phyloP scores from a whole-genome alignment of 2,888 invertebrate genomes.

The Cremastobaeus sp. region DNA sequence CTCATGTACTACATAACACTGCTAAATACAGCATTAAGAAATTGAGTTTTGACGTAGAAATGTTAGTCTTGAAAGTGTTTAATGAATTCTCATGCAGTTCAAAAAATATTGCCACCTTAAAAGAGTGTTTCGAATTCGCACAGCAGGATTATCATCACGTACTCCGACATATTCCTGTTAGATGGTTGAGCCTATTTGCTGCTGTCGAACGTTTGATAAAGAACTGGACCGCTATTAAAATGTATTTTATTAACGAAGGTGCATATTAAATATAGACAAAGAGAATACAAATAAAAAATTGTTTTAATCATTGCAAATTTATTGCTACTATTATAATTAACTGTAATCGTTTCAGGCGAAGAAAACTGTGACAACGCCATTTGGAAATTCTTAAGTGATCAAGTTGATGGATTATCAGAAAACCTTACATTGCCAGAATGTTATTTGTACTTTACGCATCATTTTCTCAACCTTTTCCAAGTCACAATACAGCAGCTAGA shows the following conservation, averaged over 20 bases:
- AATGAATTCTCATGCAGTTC: conserved; percentile 61
- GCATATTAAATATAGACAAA: not conserved
- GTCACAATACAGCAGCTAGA: conserved; percentile 9
- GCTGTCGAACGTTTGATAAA: conserved; percentile 9
- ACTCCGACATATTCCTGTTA: conserved; percentile 50
- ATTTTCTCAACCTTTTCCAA: conserved; percentile 13
- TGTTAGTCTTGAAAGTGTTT: conserved; percentile 63
- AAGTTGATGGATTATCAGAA: conserved; percentile 18
- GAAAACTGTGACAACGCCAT: conserved; percentile 23
- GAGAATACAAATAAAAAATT: too few species aligned
- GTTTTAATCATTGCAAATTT: too few species aligned
- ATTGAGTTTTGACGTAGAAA: conserved; percentile 63
- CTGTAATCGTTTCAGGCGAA: conserved; percentile 14
- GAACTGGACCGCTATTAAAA: conserved; percentile 14
- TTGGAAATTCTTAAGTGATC: conserved; percentile 32
- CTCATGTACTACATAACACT: conserved; percentile 61
- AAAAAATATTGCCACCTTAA: conserved; percentile 57
- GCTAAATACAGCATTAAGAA: conserved; percentile 57
- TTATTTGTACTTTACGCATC: conserved; percentile 15
- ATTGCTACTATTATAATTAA: not conserved
- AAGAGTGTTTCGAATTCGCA: conserved; percentile 43
- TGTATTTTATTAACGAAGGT: conserved; percentile 21
- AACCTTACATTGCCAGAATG: conserved; percentile 30
- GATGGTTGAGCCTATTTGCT: conserved; percentile 10
- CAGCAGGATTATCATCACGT: conserved; percentile 56